Conservation (phyloP, 2,113 vertebrate species). For the Tyrannus savana region DNA sequence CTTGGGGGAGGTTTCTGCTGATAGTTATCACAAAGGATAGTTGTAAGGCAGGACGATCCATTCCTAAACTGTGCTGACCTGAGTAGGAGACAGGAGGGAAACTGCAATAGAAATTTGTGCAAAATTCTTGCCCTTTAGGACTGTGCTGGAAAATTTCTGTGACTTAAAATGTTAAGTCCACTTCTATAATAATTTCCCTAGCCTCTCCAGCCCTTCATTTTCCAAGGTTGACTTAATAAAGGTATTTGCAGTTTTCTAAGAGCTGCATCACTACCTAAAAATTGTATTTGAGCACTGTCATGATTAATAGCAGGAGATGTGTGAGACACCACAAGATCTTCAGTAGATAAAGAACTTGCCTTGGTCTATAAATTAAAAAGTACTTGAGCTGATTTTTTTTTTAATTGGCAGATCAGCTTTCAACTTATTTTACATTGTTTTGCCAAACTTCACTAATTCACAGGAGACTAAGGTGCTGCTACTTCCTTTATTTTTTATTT, state of each 20-base stretch:
- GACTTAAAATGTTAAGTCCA: background rate
- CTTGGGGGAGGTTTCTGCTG: background rate
- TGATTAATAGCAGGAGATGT: background rate
- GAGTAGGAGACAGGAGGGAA: background rate
- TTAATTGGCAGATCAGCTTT: background rate
- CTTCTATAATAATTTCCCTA: background rate
- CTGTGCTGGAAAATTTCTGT: background rate
- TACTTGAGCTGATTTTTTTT: background rate
- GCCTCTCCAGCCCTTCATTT: background rate
- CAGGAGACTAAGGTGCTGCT: background rate
- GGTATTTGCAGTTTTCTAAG: background rate
- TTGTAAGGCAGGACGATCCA: background rate
- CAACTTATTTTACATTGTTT: background rate
- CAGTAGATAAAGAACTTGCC: background rate
- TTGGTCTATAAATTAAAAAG: background rate
- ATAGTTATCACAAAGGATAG: background rate
- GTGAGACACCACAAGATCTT: background rate
- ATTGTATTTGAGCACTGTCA: background rate
- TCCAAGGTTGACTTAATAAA: background rate
- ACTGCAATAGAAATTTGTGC: background rate
- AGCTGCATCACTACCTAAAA: background rate
- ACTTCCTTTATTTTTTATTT: background rate
- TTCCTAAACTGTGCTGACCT: background rate
- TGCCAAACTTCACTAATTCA: background rate
- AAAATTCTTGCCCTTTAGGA: background rate